Conservation (phyloP, 2,113 vertebrate genomes). For the Aphelocoma coerulescens region DNA sequence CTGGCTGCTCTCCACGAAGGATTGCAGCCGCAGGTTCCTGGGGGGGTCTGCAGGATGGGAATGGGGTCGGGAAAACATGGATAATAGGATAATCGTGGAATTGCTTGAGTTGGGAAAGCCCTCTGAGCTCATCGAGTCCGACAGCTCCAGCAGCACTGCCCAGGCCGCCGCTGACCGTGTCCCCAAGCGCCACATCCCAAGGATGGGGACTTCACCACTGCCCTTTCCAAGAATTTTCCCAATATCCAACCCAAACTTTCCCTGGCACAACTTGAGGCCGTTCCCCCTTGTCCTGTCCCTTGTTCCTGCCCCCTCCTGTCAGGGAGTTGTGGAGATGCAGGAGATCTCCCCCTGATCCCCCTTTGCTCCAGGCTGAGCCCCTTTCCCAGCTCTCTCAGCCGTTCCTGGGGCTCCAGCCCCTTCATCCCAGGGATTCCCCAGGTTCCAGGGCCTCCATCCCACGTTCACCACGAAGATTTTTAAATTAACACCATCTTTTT, state of each 20-base stretch:
- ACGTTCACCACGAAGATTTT: not conserved
- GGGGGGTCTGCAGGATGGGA: slow-evolving; percentile 56
- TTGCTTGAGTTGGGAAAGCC: not conserved
- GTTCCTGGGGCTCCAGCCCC: not conserved
- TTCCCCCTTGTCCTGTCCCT: not conserved
- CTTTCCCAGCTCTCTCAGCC: not conserved
- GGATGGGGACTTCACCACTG: rapidly evolving
- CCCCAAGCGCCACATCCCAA: not conserved
- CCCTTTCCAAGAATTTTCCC: not conserved
- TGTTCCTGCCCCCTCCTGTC: not conserved
- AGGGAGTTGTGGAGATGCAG: not conserved
- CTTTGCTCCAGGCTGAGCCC: not conserved
- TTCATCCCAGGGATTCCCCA: not conserved
- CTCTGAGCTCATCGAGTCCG: rapidly evolving
- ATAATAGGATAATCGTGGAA: rapidly evolving
- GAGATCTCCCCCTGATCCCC: rapidly evolving
- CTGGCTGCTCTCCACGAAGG: slow-evolving; percentile 49
- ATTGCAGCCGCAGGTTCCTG: slow-evolving; percentile 48
- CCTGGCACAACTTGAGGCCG: rapidly evolving
- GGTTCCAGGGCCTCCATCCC: not conserved
- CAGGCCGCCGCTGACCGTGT: rapidly evolving
- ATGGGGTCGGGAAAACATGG: rapidly evolving
- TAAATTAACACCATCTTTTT: not conserved
- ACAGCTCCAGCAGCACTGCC: rapidly evolving
- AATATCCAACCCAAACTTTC: rapidly evolving